Evolutionary conservation across 2,888 invertebrate species (phyloP), one percentile per base, ranked within the genome.

Genomic region (Coelogynopora nodosa): DNA sequence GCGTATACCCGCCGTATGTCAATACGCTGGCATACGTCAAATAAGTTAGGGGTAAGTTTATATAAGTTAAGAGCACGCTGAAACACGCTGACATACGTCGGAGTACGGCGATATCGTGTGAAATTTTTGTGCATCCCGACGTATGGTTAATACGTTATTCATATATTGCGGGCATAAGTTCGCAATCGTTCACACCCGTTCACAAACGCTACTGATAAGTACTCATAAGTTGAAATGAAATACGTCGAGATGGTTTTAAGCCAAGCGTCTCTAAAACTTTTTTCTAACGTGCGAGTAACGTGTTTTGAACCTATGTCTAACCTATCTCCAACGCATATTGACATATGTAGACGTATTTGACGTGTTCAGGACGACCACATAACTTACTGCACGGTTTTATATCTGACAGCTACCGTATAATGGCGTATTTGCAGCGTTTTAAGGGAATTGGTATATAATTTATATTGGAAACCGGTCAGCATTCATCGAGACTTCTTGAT

Each of bases 321-420:
- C 49, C 49, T 49, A 49, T 49, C 49, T 49, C 49, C 49, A 49
- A 49, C 49, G 49, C 49, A 49, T 49, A 49, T 49, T 49, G 49
- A 49, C 49, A 49, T 49, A 49, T 13, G 5, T 49, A 49, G 49
- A 13, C 85, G 80, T 85, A 28, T 81, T 82, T 81, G 85, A 82
- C 80, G 67, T 18, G 85, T 85, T 85, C 85, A 23, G 67, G 81
- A 85, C 80, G 81, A 67, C 85, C 80, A 84, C 85, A 85, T 23
- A 85, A 85, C 85, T 85, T 85, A 85, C 80, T 85, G 85, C 23
- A 85, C 85, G 85, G 67, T 67, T 82, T 85, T 84, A 67, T 85
- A 85, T 74, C 85, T 85, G 67, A 23, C 82, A 82, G 82, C 85
- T 85, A 85, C 83, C 83, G 30, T 83, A 83, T 83, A 83, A 28